These are phyloP conservation scores for Drosophila planitibia DNA, from an alignment of 2,888 invertebrate species.

Conservation along the genomic window DNA sequence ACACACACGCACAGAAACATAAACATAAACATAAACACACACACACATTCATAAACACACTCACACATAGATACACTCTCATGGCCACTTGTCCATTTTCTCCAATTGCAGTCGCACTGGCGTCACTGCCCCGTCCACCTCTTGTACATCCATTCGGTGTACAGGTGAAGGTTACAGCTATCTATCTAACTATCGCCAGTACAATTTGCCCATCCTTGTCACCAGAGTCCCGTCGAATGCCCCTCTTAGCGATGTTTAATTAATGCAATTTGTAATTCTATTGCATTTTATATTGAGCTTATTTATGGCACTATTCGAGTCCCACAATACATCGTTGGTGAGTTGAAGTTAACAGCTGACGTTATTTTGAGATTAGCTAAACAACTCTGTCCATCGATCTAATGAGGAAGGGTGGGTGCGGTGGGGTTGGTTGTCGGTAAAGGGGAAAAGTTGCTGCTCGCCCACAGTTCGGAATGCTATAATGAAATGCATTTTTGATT, in stretches of 20 bases:
- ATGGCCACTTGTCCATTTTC: slow-evolving; percentile 35
- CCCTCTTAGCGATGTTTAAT: slow-evolving; percentile 40
- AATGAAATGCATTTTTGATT: slow-evolving; percentile 20
- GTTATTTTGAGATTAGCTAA: slow-evolving; percentile 45
- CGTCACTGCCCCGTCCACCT: slow-evolving; percentile 10
- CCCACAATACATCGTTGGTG: slow-evolving; percentile 2
- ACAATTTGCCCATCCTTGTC: slow-evolving; percentile 3
- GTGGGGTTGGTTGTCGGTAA: neutral
- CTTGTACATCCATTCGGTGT: neutral
- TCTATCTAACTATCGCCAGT: neutral
- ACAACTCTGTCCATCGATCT: neutral
- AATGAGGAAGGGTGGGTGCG: neutral
- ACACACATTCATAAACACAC: neutral
- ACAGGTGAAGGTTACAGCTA: slow-evolving; percentile 49
- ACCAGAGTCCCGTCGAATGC: neutral
- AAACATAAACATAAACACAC: neutral
- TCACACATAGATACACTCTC: neutral
- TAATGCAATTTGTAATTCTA: slow-evolving; percentile 55
- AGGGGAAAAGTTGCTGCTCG: neutral
- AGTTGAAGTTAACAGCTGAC: slow-evolving; percentile 28
- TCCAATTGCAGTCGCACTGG: slow-evolving; percentile 38
- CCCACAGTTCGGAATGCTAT: neutral
- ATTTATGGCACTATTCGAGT: slow-evolving; percentile 45
- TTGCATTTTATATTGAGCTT: slow-evolving; percentile 58
- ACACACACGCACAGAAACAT: neutral